Base-by-base conservation (phyloP, 1,140 invertebrate species). In the Teleogryllus occipitalis region DNA sequence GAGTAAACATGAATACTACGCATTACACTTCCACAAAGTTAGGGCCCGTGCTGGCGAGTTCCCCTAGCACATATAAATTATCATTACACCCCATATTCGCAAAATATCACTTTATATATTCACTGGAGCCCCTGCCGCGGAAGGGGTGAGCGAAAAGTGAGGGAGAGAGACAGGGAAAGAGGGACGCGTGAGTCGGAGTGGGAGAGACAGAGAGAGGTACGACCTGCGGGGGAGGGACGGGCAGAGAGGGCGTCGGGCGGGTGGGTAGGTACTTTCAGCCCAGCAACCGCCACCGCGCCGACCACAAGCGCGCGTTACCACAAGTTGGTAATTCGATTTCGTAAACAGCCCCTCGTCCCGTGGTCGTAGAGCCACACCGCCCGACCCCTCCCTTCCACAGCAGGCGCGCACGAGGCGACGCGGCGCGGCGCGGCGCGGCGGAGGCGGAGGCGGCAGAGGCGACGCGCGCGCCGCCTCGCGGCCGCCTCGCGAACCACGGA, bases 31-130 rank as follows among this genome's bases (percentile, higher is more conserved):
- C 76, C 76, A 77, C 76, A 77, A 77, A 77, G 76, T 77, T 77
- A 77, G 49, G 49, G 49, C 8, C 49, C 49, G 49, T 15, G 49
- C 15, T 15, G 54, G 54, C 54, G 18, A 18, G 54, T 65, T 48
- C 76, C 76, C 76, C 76, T 54, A 39, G 15, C 76, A 46, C 47
- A 27, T 72, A 79, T 79, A 79, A 79, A 79, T 79, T 79, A 79
- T 75, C 73, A 46, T 79, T 79, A 79, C 73, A 65, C 74, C 73
- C 21, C 47, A 77, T 48, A 79, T 79, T 79, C 78, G 78, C 73
- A 75, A 79, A 79, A 79, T 79, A 79, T 79, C 78, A 79, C 78
- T 79, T 79, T 79, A 79, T 79, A 79, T 75, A 79, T 74, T 47
- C 18, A 77, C 22, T n/a, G 78, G 78, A 39, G 78, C 54, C 54